A percentile compares a stretch with the other conserved stretches of the same genome.
These are phyloP conservation scores for Plotosus lineatus DNA, from an alignment of 2,113 vertebrate species.

Conservation along the genomic window DNA sequence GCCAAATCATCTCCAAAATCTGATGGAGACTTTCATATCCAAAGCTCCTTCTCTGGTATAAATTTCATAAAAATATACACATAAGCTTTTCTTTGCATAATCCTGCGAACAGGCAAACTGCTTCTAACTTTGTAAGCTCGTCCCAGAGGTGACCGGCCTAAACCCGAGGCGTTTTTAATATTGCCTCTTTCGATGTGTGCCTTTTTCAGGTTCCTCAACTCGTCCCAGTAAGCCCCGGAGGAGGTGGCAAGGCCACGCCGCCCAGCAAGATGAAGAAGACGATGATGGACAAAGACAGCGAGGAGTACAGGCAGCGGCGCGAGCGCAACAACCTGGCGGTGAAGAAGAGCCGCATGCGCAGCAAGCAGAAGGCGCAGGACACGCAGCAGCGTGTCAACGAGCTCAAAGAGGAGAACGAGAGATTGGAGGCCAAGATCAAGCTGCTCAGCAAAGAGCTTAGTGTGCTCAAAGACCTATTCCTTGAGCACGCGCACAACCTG, in stretches of 20 bases:
- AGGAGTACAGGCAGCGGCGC: conserved; percentile 90
- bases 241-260: conserved; percentile 82
- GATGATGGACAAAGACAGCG: conserved; percentile 84
- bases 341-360: conserved; percentile 96
- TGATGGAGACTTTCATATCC: too few relatives aligned
- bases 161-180: not conserved
- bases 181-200: too few relatives aligned
- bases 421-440: conserved; percentile 97
- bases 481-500: conserved; percentile 95
- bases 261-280: conserved; percentile 87
- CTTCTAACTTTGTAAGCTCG: too few relatives aligned
- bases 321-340: conserved; percentile 98
- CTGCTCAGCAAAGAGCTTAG: conserved; percentile 96
- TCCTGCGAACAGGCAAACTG: too few relatives aligned
- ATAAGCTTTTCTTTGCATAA: too few relatives aligned
- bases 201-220: conserved; percentile 78
- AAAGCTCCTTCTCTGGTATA: too few relatives aligned
- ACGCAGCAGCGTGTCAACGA: conserved; percentile 94
- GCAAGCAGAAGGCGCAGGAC: conserved; percentile 97
- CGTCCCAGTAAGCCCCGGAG: conserved; percentile 75
- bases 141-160: too few relatives aligned
- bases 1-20: too few relatives aligned
- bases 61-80: too few relatives aligned
- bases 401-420: conserved; percentile 98
- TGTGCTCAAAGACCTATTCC: conserved; percentile 97